A percentile compares a stretch with the other conserved stretches of the same genome.
These are phyloP conservation scores for Tenodera sinensis DNA, from an alignment of 2,888 invertebrate species.

Conservation along the genomic window DNA sequence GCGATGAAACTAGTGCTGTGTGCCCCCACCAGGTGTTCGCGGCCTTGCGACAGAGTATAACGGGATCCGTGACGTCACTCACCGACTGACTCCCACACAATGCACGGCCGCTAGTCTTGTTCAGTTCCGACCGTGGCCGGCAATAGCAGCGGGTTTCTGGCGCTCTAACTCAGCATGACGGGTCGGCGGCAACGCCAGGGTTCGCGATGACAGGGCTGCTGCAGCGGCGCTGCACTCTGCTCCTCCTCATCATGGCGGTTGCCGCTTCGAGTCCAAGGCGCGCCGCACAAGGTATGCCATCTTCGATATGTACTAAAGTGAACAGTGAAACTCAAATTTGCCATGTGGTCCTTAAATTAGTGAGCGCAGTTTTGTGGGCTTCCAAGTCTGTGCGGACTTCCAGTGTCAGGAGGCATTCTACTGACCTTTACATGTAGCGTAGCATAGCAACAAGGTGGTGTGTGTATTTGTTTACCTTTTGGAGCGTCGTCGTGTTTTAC, in stretches of 20 bases:
- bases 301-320: too few species aligned
- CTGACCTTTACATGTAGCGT: too few species aligned
- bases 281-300: background rate
- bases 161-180: background rate
- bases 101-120: background rate
- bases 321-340: too few species aligned
- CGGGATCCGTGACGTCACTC: background rate
- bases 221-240: background rate
- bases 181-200: background rate
- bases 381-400: too few species aligned
- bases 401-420: too few species aligned
- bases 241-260: background rate
- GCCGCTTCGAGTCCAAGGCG: background rate
- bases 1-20: background rate
- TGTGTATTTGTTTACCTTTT: too few species aligned
- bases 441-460: too few species aligned
- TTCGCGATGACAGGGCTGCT: background rate
- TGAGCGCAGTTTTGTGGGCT: too few species aligned
- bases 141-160: background rate
- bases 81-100: background rate
- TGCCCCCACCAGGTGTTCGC: background rate
- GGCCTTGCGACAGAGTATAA: background rate
- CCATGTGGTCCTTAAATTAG: too few species aligned
- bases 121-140: background rate
- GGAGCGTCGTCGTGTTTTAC: too few species aligned